A percentile compares a stretch with the other conserved stretches of the same genome.
phyloP scores from a whole-genome alignment of 2,797 vertebrate genomes.

The Jordanella pulchra region DNA sequence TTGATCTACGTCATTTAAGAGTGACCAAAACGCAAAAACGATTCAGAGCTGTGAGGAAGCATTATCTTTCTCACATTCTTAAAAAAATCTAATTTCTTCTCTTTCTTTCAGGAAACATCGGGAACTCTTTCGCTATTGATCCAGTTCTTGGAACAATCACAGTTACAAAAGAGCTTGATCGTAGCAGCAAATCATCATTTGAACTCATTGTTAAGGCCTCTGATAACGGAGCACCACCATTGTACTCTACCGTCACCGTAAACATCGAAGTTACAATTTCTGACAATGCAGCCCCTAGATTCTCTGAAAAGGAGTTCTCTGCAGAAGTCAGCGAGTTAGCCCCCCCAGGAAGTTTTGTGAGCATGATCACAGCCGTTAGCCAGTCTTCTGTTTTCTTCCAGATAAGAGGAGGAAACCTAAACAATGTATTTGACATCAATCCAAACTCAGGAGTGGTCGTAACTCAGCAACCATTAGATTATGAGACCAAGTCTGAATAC shows the following conservation, averaged over 20 bases:
- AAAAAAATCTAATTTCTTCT: slow-evolving; percentile 24
- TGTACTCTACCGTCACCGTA: slow-evolving; percentile 86
- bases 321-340: slow-evolving; percentile 89
- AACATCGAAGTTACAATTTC: slow-evolving; percentile 88
- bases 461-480: slow-evolving; percentile 89
- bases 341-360: slow-evolving; percentile 86
- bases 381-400: slow-evolving; percentile 95
- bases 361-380: slow-evolving; percentile 86
- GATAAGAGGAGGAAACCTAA: slow-evolving; percentile 90
- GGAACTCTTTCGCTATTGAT: slow-evolving; percentile 92
- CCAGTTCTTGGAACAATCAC: slow-evolving; percentile 89
- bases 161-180: slow-evolving; percentile 92
- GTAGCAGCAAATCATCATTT: slow-evolving; percentile 86
- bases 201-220: slow-evolving; percentile 90
- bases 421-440: slow-evolving; percentile 89
- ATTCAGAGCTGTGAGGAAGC: not conserved
- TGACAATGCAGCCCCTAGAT: slow-evolving; percentile 93
- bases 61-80: not conserved
- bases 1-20: not conserved
- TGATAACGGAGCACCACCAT: slow-evolving; percentile 86
- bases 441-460: slow-evolving; percentile 93
- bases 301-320: slow-evolving; percentile 88
- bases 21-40: not conserved
- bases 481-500: slow-evolving; percentile 86
- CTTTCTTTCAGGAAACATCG: slow-evolving; percentile 88